Conservation (phyloP, 2,797 vertebrate genomes). For the Phalanger gymnotis region DNA sequence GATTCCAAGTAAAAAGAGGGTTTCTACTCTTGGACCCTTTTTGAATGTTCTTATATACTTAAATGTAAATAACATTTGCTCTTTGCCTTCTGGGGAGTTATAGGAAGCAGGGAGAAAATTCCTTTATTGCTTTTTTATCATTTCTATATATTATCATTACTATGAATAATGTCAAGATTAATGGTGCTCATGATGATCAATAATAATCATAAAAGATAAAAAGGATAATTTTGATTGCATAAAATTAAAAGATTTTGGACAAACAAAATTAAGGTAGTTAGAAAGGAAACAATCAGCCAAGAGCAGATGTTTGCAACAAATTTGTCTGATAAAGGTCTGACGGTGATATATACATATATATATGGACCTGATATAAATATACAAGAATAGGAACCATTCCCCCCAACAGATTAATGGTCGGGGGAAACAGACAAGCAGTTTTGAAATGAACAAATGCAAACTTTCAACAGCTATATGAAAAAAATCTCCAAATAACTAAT, state of each 20-base stretch:
- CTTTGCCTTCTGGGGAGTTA: slow-evolving; percentile 28
- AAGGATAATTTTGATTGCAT: not conserved
- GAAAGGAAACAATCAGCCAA: not conserved
- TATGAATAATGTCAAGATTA: too few relatives aligned
- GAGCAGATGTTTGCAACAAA: not conserved
- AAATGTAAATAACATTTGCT: slow-evolving; percentile 20
- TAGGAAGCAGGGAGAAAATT: slow-evolving; percentile 24
- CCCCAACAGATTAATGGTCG: not conserved
- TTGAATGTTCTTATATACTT: not conserved
- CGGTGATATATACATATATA: not conserved
- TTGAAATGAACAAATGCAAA: not conserved
- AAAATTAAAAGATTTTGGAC: not conserved
- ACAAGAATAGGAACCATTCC: not conserved
- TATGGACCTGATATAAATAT: not conserved
- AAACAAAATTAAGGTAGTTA: not conserved
- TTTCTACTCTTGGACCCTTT: not conserved
- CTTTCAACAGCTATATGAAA: not conserved
- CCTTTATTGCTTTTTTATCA: not conserved
- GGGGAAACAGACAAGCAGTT: too few relatives aligned
- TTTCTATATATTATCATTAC: not conserved
- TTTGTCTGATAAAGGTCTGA: not conserved
- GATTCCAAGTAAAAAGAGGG: slow-evolving; percentile 4
- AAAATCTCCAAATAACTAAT: not conserved
- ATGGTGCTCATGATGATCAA: too few relatives aligned
- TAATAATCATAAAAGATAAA: not conserved